Percentiles rank a stretch among this genome's conserved stretches.
These are phyloP conservation scores for Agrotis segetum DNA, from an alignment of 2,888 invertebrate species.

Conservation along the genomic window DNA sequence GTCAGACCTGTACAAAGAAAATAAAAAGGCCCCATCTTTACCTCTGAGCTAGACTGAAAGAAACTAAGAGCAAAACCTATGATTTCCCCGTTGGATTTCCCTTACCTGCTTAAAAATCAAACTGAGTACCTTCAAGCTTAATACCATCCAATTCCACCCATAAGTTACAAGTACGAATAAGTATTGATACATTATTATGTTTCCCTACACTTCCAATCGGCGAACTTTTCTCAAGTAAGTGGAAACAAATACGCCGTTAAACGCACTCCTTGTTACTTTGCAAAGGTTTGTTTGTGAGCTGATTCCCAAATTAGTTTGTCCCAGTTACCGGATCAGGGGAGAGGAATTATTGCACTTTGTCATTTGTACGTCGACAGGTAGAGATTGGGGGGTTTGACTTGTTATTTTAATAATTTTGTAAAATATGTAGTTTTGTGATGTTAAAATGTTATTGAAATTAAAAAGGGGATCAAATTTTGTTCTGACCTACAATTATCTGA, in stretches of 20 bases:
- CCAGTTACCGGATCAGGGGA: constrained; percentile 34
- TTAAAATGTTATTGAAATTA: neutral
- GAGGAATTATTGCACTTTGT: constrained; percentile 43
- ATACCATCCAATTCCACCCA: neutral
- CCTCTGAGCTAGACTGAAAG: no score
- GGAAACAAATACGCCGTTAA: constrained; percentile 48
- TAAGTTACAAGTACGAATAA: neutral
- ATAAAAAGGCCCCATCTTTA: no score
- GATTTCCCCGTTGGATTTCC: no score
- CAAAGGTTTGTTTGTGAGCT: constrained; percentile 39
- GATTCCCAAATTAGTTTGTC: constrained; percentile 56
- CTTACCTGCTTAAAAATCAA: constrained; percentile 1
- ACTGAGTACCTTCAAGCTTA: neutral
- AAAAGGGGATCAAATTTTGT: neutral
- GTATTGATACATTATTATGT: constrained; percentile 12
- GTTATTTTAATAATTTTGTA: constrained; percentile 1
- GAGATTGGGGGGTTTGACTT: neutral
- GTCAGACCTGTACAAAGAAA: no score
- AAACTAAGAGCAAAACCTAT: no score
- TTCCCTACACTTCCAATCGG: constrained; percentile 14
- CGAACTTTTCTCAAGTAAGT: constrained; percentile 42
- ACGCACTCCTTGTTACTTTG: constrained; percentile 19
- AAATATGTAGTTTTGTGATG: neutral
- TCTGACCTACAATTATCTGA: no score
- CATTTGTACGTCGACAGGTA: constrained; percentile 30